Percentiles rank a stretch among this genome's conserved stretches.
These are phyloP conservation scores for Mustela nigripes DNA, from an alignment of 2,113 vertebrate genomes.

Conservation along the genomic window DNA sequence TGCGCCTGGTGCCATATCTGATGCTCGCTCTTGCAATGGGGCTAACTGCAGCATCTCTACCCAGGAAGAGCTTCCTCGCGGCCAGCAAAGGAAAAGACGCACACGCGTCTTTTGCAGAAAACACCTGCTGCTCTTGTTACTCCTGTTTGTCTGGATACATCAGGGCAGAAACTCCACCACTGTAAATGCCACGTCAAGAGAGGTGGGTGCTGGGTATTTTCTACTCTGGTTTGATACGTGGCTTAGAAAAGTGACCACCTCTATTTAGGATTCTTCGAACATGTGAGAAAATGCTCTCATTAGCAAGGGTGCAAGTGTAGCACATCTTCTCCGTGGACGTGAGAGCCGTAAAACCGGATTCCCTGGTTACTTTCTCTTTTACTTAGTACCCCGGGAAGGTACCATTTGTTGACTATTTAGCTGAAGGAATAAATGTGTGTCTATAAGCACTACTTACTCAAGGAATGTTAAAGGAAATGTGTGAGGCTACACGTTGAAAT, in stretches of 20 bases:
- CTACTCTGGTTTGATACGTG: neutral
- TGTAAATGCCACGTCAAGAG: neutral
- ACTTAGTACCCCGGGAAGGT: neutral
- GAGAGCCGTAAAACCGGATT: neutral
- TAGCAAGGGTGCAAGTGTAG: neutral
- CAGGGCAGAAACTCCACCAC: neutral
- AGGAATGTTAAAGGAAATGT: neutral
- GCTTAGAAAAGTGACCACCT: neutral
- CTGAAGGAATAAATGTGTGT: neutral
- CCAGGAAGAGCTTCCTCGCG: neutral
- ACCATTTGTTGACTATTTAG: neutral
- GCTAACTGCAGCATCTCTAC: no score
- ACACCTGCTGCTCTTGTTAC: neutral
- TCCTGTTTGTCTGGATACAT: neutral
- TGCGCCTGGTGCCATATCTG: rapidly evolving
- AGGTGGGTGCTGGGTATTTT: neutral
- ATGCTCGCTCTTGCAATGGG: neutral
- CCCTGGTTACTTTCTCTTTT: neutral
- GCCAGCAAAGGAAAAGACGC: neutral
- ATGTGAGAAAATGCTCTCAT: neutral
- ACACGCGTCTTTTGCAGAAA: neutral
- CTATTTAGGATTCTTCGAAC: neutral
- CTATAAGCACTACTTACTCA: neutral
- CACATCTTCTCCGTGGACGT: neutral
- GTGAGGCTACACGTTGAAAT: neutral